These are phyloP conservation scores for Idaea dimidiata DNA, from an alignment of 2,888 invertebrate genomes.

Conservation along the genomic window DNA sequence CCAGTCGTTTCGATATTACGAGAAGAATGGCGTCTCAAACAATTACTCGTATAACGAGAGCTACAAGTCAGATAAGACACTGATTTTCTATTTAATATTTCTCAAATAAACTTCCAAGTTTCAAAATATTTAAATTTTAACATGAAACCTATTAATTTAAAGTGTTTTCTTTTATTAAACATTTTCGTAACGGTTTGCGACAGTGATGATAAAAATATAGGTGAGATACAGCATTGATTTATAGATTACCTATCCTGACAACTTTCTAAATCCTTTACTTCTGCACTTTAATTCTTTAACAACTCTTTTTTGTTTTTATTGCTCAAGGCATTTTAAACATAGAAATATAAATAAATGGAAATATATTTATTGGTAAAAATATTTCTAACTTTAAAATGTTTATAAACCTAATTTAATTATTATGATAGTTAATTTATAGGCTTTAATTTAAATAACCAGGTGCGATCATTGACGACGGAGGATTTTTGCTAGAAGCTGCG, in stretches of 20 bases:
- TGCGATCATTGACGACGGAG: slow-evolving; percentile 82
- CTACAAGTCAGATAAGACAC: slow-evolving; percentile 2
- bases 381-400: background rate
- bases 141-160: background rate
- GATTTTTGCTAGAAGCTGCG: slow-evolving; percentile 75
- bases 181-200: background rate
- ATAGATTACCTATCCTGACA: too few species aligned
- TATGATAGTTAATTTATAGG: background rate
- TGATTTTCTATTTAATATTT: background rate
- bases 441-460: slow-evolving; percentile 53
- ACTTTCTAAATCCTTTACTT: too few species aligned
- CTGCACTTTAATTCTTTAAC: background rate
- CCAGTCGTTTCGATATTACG: slow-evolving; percentile 32
- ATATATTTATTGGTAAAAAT: too few species aligned
- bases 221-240: background rate
- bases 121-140: background rate
- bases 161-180: background rate
- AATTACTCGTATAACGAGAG: slow-evolving; percentile 36
- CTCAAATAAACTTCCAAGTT: background rate
- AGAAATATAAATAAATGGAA: too few species aligned
- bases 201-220: background rate
- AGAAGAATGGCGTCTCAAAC: slow-evolving; percentile 36
- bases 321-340: too few species aligned
- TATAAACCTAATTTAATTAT: background rate
- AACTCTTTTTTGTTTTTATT: too few species aligned